Evolutionary conservation across 1,140 invertebrate species (phyloP), one percentile per base, ranked within the genome.

Genomic region (Psilanteris sp.): DNA sequence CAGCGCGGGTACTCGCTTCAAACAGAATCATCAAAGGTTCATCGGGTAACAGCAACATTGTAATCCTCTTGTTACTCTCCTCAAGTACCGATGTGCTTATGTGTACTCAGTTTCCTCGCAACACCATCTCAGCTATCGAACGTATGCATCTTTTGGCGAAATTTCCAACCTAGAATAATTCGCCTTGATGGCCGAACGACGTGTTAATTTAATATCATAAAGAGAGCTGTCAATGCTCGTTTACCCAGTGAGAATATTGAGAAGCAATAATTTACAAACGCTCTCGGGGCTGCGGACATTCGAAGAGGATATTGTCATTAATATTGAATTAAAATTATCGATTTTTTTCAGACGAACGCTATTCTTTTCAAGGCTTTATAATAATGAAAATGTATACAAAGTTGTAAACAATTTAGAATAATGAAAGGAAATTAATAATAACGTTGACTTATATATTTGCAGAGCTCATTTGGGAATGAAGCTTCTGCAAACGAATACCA

Each of bases 1-100:
- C 79, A 79, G 79, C 71, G 31, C 5, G 52, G 71, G 55, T 59
- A 73, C 72, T 79, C 55, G 78, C 81, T 84, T 87, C 84, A 86
- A 87, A 87, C 84, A 52, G 84, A 86, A 87, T 87, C 81, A 79
- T 86, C 85, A 87, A 87, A 87, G 83, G 77, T 83, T 81, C 84
- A 85, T 85, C 81, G 81, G 80, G 70, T 76, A 82, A 79, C 77
- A 77, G 73, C 70, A 72, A 77, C 78, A 79, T 73, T 78, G 67
- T 81, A 83, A 86, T 86, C 80, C 83, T 79, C 80, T 83, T 82
- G 78, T 82, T 80, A 79, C 52, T 64, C 43, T 77, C 24, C 61
- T 64, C 62, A 77, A 77, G 68, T 67, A 67, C 54, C 55, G 36
- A 55, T 62, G 46, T 44, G 54, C 48, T 73, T 73, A 68, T 46